Percentiles rank a stretch among this genome's conserved stretches.
Evolutionary conservation across 2,797 vertebrate genomes (phyloP).

Genomic region (Thunnus albacares): DNA sequence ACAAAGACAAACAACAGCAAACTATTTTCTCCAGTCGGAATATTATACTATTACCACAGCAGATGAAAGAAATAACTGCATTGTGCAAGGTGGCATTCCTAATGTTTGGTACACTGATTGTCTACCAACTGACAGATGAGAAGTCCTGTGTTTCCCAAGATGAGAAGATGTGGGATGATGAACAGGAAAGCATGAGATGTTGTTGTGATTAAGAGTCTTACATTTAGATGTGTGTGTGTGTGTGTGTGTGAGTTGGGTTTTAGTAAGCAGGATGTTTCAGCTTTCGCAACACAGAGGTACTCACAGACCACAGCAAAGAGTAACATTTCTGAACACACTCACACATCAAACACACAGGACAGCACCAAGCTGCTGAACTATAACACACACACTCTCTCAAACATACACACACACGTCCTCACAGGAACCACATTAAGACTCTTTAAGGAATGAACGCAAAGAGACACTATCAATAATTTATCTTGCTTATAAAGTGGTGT

Average conservation of each 20-base stretch:
- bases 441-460: conserved; percentile 30
- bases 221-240: background rate
- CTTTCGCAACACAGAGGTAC: conserved; percentile 22
- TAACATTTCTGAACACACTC: background rate
- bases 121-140: background rate
- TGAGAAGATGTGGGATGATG: background rate
- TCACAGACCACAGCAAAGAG: conserved; percentile 35
- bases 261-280: background rate
- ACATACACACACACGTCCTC: conserved; percentile 18
- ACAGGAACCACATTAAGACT: conserved; percentile 17
- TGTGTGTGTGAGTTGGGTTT: background rate
- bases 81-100: conserved; percentile 26
- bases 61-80: background rate
- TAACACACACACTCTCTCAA: background rate
- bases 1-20: too few species aligned
- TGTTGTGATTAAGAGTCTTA: conserved; percentile 30
- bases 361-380: background rate
- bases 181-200: background rate
- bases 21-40: background rate
- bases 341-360: conserved; percentile 8
- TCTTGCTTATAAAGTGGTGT: conserved; percentile 16
- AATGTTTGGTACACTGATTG: background rate
- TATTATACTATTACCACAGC: background rate
- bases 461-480: conserved; percentile 45
- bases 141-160: conserved; percentile 18